A percentile compares a stretch with the other conserved stretches of the same genome.
These are phyloP conservation scores for Aphidius colemani DNA, from an alignment of 2,888 invertebrate genomes.

Conservation along the genomic window DNA sequence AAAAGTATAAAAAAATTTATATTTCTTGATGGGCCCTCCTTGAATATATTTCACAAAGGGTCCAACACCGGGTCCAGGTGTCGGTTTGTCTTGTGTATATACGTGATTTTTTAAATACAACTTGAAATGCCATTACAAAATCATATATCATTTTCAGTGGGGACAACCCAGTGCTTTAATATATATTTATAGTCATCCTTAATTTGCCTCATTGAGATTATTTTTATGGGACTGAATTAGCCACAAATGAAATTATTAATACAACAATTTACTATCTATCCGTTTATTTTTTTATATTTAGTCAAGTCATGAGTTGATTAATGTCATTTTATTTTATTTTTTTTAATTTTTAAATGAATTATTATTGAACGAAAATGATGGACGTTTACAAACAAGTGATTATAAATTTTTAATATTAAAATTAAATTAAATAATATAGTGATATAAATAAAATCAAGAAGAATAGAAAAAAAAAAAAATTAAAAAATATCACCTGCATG, in stretches of 20 bases:
- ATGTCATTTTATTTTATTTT: background rate
- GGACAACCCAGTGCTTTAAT: slow-evolving; percentile 42
- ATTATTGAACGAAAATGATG: background rate
- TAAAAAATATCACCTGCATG: slow-evolving; percentile 30
- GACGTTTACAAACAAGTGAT: background rate
- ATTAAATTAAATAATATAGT: too few species aligned
- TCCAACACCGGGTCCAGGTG: slow-evolving; percentile 49
- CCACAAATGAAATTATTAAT: slow-evolving; percentile 33
- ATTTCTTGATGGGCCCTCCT: too few species aligned
- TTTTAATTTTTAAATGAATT: background rate
- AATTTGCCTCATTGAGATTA: slow-evolving; percentile 53
- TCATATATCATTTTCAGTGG: slow-evolving; percentile 56
- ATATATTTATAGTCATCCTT: slow-evolving; percentile 46
- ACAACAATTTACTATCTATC: slow-evolving; percentile 16
- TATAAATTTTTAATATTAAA: too few species aligned
- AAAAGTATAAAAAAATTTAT: too few species aligned
- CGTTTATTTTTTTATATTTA: background rate
- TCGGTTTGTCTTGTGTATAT: slow-evolving; percentile 43
- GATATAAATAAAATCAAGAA: too few species aligned
- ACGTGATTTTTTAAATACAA: slow-evolving; percentile 23
- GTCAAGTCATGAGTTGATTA: slow-evolving; percentile 3
- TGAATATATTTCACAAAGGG: slow-evolving; percentile 41
- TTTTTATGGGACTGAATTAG: slow-evolving; percentile 49
- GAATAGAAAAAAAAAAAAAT: too few species aligned
- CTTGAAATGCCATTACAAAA: slow-evolving; percentile 52